These are phyloP conservation scores for Otocyon megalotis DNA, from an alignment of 2,113 vertebrate genomes.

Conservation along the genomic window DNA sequence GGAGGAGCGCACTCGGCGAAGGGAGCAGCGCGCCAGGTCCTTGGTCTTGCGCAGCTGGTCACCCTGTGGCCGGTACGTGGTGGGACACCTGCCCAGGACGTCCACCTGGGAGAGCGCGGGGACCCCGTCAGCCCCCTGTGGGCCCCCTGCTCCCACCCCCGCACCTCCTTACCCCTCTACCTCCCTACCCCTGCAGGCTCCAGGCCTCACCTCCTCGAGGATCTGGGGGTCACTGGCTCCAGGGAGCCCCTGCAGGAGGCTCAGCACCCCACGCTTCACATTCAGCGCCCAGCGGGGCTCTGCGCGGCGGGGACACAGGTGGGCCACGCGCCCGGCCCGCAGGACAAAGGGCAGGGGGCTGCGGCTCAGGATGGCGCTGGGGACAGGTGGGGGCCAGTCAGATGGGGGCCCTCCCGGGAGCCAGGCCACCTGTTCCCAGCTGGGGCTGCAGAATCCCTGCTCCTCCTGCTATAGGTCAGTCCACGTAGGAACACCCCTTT, in stretches of 20 bases:
- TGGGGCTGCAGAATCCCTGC: too few species aligned
- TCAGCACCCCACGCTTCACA: conserved; percentile 92
- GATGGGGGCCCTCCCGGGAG: rapidly evolving
- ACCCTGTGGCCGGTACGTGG: conserved; percentile 88
- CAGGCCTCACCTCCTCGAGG: conserved; percentile 87
- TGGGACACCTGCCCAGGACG: conserved; percentile 90
- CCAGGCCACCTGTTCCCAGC: not conserved
- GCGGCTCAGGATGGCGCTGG: conserved; percentile 89
- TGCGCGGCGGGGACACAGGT: conserved; percentile 88
- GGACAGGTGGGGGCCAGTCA: not conserved
- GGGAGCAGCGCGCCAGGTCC: conserved; percentile 89
- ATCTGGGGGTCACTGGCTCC: conserved; percentile 68
- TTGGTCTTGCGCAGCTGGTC: conserved; percentile 87
- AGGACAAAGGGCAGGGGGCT: conserved; percentile 91
- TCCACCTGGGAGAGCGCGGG: conserved; percentile 86
- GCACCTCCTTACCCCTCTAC: not conserved
- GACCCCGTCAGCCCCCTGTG: conserved; percentile 90
- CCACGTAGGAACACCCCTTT: too few species aligned
- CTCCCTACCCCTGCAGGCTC: too few species aligned
- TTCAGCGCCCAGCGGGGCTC: conserved; percentile 93
- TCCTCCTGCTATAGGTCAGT: not conserved
- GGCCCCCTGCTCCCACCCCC: conserved; percentile 84
- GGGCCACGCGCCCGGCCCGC: conserved; percentile 89
- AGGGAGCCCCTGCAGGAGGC: conserved; percentile 90
- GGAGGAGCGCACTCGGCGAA: conserved; percentile 83